These are phyloP conservation scores for Ellobium chinense DNA, from an alignment of 2,888 invertebrate species.

Conservation along the genomic window DNA sequence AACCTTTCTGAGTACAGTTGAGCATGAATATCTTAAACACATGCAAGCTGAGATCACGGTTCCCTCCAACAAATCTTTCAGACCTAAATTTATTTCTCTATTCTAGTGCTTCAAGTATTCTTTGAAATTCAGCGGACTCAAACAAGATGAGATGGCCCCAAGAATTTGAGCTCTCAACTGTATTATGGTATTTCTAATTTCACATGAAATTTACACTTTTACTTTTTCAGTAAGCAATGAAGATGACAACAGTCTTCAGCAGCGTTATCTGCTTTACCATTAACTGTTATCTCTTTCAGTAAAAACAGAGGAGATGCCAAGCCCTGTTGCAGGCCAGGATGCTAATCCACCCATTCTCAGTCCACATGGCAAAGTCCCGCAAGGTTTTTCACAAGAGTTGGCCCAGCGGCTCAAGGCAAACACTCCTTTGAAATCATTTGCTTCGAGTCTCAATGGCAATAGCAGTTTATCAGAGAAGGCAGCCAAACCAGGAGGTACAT, in stretches of 20 bases:
- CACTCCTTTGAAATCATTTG: conserved; percentile 22
- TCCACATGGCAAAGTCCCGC: conserved; percentile 45
- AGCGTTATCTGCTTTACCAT: not conserved
- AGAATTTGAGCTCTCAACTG: no score
- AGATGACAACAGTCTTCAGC: not conserved
- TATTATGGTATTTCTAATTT: not conserved
- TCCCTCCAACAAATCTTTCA: no score
- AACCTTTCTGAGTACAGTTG: no score
- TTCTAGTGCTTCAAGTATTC: no score
- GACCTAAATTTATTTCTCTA: no score
- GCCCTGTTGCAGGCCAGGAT: conserved; percentile 18
- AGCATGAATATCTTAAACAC: no score
- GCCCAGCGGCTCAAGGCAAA: conserved; percentile 37
- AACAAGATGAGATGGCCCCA: no score
- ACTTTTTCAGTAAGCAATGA: not conserved
- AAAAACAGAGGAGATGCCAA: conserved; percentile 21
- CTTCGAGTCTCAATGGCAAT: not conserved
- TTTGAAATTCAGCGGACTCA: no score
- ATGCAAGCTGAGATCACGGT: no score
- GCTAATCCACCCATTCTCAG: conserved; percentile 50
- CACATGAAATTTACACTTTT: not conserved
- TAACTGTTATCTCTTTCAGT: conserved; percentile 12
- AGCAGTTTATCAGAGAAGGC: conserved; percentile 37
- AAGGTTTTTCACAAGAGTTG: conserved; percentile 38
- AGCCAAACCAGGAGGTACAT: conserved; percentile 19